phyloP scores from a whole-genome alignment of 35 echinoderm and acorn worm species.

The Antedon bifida region DNA sequence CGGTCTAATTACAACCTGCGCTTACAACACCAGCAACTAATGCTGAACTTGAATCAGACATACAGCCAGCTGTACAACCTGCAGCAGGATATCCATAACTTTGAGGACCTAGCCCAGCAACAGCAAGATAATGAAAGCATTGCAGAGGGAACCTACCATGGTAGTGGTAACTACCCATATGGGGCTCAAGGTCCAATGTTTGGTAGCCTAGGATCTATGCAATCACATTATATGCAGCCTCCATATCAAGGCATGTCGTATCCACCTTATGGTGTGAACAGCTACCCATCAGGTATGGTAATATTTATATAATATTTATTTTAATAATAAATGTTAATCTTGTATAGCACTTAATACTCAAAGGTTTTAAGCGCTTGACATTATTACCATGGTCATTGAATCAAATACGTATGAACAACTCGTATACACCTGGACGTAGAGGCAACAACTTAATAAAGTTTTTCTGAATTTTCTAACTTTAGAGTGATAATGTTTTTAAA shows the following conservation, averaged over 20 bases:
- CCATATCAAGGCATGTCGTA: background rate
- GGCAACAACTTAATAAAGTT: too few species aligned
- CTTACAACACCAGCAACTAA: constrained; percentile 86
- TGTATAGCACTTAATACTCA: too few species aligned
- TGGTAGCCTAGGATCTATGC: background rate
- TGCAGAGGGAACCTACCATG: background rate
- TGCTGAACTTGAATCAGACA: constrained; percentile 75
- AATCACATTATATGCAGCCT: background rate
- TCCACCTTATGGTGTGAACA: background rate
- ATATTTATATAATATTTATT: too few species aligned
- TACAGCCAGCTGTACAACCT: constrained; percentile 78
- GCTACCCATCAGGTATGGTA: background rate
- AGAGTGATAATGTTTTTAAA: too few species aligned
- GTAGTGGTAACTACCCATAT: background rate
- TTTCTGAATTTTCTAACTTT: too few species aligned
- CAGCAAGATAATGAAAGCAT: background rate
- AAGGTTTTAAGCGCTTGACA: too few species aligned
- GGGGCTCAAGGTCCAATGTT: background rate
- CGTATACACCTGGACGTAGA: too few species aligned
- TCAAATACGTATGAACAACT: too few species aligned
- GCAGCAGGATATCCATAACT: constrained; percentile 52
- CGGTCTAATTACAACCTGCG: constrained; percentile 66
- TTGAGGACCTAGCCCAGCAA: constrained; percentile 17
- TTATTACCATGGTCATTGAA: too few species aligned
- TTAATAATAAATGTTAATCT: too few species aligned